Evolutionary conservation across 1,140 invertebrate genomes (phyloP), one percentile per base, ranked within the genome.

Genomic region (Dendroctonus ponderosae): DNA sequence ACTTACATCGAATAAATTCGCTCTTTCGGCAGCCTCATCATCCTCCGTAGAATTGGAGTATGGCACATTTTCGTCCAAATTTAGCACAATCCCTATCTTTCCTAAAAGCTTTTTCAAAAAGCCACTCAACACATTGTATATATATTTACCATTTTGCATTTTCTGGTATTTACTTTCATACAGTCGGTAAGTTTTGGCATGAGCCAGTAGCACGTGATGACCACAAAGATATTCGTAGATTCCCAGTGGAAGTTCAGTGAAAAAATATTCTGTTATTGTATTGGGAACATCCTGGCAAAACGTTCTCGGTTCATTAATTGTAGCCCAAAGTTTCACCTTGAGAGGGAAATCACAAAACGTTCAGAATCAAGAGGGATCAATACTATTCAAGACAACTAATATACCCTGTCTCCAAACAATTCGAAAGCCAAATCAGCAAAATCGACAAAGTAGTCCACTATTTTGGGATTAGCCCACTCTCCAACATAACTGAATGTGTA

Each of bases 251-350:
- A 71, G 76, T 83, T 78, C 9, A 0, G 37, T 8, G 43, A 65
- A 58, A 7, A 42, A n/a, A 40, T 7, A 71, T 76, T 49, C 79
- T 80, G 51, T 77, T 75, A 4, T 50, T 70, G 40, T 68, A 56
- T 63, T 86, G 86, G 68, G 54, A 26, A 65, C 4, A 40, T 42
- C 41, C 43, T 59, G 38, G 65, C 71, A 68, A 66, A 76, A 50
- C 77, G 69, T 40, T 78, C 76, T 72, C 0, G 81, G 80, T 62
- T 84, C 82, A 65, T 83, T 83, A 51, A 84, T 76, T 5, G 82
- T 84, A 5, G 80, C 73, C 82, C 82, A 84, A 61, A 75, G 73
- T 77, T 84, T 84, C n/a, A 75, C 72, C 41, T 69, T 26, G 26
- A 26, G 26, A 26, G 26, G 26, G 26, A 26, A 26, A 26, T 1